Percentiles rank a stretch among this genome's conserved stretches.
Evolutionary conservation across 2,113 vertebrate genomes (phyloP).

Genomic region (Eudyptes chrysolophus): DNA sequence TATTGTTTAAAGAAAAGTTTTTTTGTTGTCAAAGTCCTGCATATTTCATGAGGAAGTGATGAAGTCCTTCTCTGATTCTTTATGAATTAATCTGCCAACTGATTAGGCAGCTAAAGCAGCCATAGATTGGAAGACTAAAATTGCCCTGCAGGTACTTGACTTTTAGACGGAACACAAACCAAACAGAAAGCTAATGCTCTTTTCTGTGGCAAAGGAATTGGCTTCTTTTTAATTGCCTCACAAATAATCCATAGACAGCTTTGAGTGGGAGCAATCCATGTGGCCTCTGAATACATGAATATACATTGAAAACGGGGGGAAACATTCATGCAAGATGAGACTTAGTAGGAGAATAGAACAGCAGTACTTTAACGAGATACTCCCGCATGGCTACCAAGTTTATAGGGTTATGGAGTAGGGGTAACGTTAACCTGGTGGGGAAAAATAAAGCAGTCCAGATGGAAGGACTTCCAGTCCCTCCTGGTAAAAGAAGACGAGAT

Average conservation of each 20-base stretch:
- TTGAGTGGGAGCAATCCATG: slow-evolving; percentile 15
- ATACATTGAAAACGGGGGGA: not conserved
- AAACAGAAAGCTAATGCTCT: slow-evolving; percentile 24
- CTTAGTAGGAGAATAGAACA: not conserved
- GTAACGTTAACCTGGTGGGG: not conserved
- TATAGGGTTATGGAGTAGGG: not conserved
- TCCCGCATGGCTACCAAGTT: not conserved
- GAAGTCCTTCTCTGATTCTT: not conserved
- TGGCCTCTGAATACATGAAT: not conserved
- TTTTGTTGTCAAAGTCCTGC: not conserved
- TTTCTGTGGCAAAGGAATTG: slow-evolving; percentile 7
- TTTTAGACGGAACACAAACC: slow-evolving; percentile 14
- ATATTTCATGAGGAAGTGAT: slow-evolving; percentile 30
- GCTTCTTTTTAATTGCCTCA: slow-evolving; percentile 44
- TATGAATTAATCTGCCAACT: slow-evolving; percentile 30
- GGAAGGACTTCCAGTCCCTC: not conserved
- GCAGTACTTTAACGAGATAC: not conserved
- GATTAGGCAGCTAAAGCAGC: slow-evolving; percentile 40
- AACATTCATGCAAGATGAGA: not conserved
- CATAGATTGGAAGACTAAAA: slow-evolving; percentile 3
- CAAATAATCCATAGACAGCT: slow-evolving; percentile 49
- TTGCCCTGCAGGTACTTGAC: not conserved
- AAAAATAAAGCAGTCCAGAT: not conserved
- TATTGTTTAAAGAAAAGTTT: not conserved
- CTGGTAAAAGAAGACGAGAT: not conserved